These are phyloP conservation scores for Trialeurodes vaporariorum DNA, from an alignment of 1,140 invertebrate genomes.

Conservation along the genomic window DNA sequence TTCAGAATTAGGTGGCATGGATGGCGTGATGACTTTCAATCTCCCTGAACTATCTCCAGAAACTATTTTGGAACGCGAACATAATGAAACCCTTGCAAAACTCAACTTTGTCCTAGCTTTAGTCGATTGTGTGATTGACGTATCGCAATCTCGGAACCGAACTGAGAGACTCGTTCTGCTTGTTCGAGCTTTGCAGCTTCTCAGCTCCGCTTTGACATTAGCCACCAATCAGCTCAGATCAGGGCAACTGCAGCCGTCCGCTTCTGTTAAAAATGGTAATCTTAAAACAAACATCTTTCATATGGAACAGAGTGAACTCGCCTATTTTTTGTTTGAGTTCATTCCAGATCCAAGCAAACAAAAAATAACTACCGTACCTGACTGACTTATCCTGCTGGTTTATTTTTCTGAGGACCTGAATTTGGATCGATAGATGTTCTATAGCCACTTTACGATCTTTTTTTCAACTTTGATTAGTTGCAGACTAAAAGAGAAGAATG, in stretches of 20 bases:
- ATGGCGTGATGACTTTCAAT: constrained; percentile 59
- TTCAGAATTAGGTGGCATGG: constrained; percentile 25
- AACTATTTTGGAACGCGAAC: constrained; percentile 83
- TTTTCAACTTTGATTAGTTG: no score
- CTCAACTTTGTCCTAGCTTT: constrained; percentile 81
- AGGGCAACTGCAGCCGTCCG: constrained; percentile 75
- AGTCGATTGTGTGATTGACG: constrained; percentile 78
- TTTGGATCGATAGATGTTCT: no score
- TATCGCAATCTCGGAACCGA: constrained; percentile 54
- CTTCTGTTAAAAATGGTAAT: constrained; percentile 76
- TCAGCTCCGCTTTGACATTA: constrained; percentile 81
- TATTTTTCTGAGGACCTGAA: no score
- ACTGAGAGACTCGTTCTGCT: constrained; percentile 87
- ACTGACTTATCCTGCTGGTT: no score
- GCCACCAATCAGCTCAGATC: constrained; percentile 77
- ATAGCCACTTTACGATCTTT: no score
- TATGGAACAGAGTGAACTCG: no score
- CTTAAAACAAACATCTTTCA: constrained; percentile 13
- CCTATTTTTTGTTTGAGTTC: no score
- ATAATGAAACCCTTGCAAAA: constrained; percentile 87
- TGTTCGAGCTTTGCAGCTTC: constrained; percentile 76
- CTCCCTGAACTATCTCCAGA: constrained; percentile 88
- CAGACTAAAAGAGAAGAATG: no score
- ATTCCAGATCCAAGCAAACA: no score
- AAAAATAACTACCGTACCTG: no score